Percentiles rank a stretch among this genome's conserved stretches.
Conservation (phyloP, 2,113 vertebrate genomes). For the Thamnophis sirtalis region DNA sequence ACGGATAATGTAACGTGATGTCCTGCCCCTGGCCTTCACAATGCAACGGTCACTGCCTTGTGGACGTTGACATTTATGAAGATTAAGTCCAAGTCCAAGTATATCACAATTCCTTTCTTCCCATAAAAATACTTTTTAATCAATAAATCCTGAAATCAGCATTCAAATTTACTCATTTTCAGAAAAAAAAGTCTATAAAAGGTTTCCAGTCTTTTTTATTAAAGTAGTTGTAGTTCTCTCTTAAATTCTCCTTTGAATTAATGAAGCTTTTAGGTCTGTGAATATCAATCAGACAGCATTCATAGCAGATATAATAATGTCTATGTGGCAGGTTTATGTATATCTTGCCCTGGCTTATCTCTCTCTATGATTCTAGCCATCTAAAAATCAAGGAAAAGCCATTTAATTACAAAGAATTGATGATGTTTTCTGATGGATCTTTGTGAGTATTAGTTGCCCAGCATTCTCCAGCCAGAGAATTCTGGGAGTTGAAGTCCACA, state of each 20-base stretch:
- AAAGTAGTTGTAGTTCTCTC: not conserved
- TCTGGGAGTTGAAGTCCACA: too few relatives aligned
- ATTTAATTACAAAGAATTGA: not conserved
- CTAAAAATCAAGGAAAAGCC: not conserved
- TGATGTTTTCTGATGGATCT: not conserved
- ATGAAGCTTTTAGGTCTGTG: not conserved
- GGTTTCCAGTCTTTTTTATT: not conserved
- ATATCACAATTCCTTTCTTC: not conserved
- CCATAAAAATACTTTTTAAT: not conserved
- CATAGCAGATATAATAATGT: not conserved
- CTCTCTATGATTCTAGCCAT: not conserved
- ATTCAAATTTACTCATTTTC: not conserved
- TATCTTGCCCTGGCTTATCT: not conserved
- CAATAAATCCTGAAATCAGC: not conserved
- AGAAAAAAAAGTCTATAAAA: not conserved
- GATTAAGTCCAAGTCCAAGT: too few relatives aligned
- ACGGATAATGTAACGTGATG: too few relatives aligned
- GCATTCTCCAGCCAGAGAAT: too few relatives aligned
- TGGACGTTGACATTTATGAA: too few relatives aligned
- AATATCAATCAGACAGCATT: not conserved
- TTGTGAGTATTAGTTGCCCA: not conserved
- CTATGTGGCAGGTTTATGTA: not conserved
- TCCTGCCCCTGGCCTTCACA: too few relatives aligned
- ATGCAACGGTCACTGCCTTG: too few relatives aligned
- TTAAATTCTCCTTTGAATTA: not conserved